A percentile compares a stretch with the other conserved stretches of the same genome.
Conservation (phyloP, 2,113 vertebrate genomes). For the Sclerurus mexicanus region DNA sequence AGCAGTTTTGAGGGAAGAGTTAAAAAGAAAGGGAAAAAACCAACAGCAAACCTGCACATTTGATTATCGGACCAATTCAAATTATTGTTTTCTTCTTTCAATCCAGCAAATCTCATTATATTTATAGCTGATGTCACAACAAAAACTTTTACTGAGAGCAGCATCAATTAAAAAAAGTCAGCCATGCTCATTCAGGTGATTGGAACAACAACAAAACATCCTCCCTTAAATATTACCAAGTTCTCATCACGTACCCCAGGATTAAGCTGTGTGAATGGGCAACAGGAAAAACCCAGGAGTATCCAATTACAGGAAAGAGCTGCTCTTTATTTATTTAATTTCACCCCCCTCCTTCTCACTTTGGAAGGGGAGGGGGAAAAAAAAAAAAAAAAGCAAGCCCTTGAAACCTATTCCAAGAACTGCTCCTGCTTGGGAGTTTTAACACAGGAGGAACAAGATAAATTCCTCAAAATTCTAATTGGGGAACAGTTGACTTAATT, state of each 20-base stretch:
- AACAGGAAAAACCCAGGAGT: constrained; percentile 88
- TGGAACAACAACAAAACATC: constrained; percentile 24
- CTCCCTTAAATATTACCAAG: constrained; percentile 55
- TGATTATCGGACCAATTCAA: neutral
- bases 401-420: constrained; percentile 89
- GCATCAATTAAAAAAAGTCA: neutral
- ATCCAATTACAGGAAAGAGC: constrained; percentile 94
- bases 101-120: neutral
- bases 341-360: constrained; percentile 30
- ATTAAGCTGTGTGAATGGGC: constrained; percentile 85
- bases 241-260: constrained; percentile 77
- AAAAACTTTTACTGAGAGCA: neutral
- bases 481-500: constrained; percentile 98
- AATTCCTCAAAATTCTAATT: constrained; percentile 97
- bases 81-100: neutral
- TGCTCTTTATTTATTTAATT: constrained; percentile 82
- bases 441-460: constrained; percentile 86
- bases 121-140: neutral
- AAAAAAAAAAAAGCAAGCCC: too few species aligned
- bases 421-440: constrained; percentile 77
- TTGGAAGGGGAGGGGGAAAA: neutral
- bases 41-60: neutral
- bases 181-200: constrained; percentile 25
- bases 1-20: neutral
- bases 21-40: neutral